These are phyloP conservation scores for Theocolax elegans DNA, from an alignment of 1,140 invertebrate species.

Conservation along the genomic window DNA sequence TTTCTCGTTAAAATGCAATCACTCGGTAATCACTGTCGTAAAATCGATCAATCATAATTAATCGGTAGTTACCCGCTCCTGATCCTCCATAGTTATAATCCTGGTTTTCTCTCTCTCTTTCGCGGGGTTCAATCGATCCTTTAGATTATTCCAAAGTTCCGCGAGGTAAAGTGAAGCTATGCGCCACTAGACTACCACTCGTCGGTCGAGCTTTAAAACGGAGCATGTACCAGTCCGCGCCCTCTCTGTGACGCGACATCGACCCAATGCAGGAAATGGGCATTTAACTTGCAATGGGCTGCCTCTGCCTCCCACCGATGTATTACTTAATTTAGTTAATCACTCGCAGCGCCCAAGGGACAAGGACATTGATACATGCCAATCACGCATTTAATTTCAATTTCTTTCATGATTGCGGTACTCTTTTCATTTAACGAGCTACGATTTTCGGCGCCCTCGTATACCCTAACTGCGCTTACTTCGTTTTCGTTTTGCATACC, in stretches of 20 bases:
- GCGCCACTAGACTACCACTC: constrained; percentile 31
- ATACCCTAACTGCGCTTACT: too few relatives aligned
- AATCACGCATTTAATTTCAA: constrained; percentile 57
- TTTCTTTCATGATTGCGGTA: constrained; percentile 48
- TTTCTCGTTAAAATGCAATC: too few relatives aligned
- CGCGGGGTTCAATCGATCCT: too few relatives aligned
- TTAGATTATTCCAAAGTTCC: too few relatives aligned
- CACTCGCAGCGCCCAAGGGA: constrained; percentile 53
- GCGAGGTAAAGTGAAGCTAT: background rate
- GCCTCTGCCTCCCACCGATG: constrained; percentile 6
- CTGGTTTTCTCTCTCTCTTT: background rate
- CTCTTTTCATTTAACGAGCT: constrained; percentile 30
- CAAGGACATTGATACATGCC: constrained; percentile 66
- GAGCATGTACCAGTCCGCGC: constrained; percentile 27
- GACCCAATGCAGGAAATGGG: constrained; percentile 62
- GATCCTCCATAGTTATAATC: constrained; percentile 19
- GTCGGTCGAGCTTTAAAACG: constrained; percentile 48
- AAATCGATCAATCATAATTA: background rate
- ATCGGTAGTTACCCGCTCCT: constrained; percentile 30
- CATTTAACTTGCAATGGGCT: constrained; percentile 61
- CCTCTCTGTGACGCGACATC: constrained; percentile 13
- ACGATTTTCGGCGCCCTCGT: constrained; percentile 1
- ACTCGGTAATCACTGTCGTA: too few relatives aligned
- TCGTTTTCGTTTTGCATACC: too few relatives aligned
- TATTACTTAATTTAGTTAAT: constrained; percentile 60